Percentiles rank a stretch among this genome's conserved stretches.
Conservation (phyloP, 2,888 invertebrate species). For the Mylabris sibirica region DNA sequence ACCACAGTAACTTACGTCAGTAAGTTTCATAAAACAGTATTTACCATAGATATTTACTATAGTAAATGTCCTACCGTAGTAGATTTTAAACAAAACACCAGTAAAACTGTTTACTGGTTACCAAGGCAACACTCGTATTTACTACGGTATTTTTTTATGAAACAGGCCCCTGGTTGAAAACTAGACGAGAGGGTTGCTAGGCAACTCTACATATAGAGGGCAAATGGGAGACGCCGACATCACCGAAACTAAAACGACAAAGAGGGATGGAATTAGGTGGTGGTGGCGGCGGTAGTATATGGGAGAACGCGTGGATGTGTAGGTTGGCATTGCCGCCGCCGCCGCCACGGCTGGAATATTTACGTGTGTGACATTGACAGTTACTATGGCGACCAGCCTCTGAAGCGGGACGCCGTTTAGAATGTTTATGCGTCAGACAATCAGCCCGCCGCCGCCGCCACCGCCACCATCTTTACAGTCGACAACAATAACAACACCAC, state of each 20-base stretch:
- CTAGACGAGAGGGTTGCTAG: constrained; percentile 45
- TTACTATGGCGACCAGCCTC: constrained; percentile 46
- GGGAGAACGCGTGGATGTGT: constrained; percentile 51
- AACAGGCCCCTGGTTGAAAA: no score
- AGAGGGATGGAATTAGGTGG: constrained; percentile 39
- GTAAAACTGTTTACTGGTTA: no score
- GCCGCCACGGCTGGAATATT: constrained; percentile 13
- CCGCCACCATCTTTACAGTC: constrained; percentile 13
- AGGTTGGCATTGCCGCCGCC: constrained; percentile 30
- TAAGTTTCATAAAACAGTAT: no score
- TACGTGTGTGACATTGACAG: constrained; percentile 51
- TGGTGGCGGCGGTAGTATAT: constrained; percentile 42
- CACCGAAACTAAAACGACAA: background rate
- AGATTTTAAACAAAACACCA: no score
- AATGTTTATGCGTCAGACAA: constrained; percentile 44
- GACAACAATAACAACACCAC: background rate
- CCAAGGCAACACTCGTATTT: no score
- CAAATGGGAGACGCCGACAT: constrained; percentile 1
- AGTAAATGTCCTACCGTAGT: no score
- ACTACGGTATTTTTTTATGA: no score
- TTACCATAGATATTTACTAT: no score
- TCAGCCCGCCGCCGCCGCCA: constrained; percentile 8
- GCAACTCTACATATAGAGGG: constrained; percentile 36
- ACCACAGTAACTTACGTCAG: no score
- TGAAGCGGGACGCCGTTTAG: constrained; percentile 45